phyloP scores from a whole-genome alignment of 2,888 invertebrate genomes.

The Heliconius charithonia region DNA sequence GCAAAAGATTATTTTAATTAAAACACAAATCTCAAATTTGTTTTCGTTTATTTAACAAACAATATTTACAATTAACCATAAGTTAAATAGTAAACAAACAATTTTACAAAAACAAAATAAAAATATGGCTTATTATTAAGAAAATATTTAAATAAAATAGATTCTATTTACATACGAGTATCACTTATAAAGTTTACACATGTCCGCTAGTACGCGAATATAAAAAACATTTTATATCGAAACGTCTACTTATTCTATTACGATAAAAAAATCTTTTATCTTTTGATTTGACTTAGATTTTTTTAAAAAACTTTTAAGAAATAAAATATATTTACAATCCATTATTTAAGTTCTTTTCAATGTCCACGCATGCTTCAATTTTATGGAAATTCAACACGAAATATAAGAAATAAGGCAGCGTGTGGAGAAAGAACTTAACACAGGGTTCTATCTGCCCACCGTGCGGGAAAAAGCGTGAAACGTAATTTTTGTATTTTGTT shows the following conservation, averaged over 20 bases:
- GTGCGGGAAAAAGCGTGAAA: no score
- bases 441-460: no score
- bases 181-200: conserved; percentile 54
- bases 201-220: conserved; percentile 28
- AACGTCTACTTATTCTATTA: neutral
- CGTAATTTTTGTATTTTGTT: no score
- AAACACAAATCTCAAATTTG: neutral
- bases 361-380: no score
- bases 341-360: neutral
- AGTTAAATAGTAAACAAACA: neutral
- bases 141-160: conserved; percentile 36
- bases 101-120: neutral
- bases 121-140: neutral
- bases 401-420: no score
- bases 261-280: neutral
- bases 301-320: neutral
- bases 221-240: neutral
- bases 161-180: conserved; percentile 48
- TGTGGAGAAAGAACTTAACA: no score
- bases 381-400: neutral
- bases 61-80: conserved; percentile 4
- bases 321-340: neutral
- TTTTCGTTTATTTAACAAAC: conserved; percentile 7
- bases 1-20: neutral
- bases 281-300: neutral